Conservation (phyloP, 2,888 invertebrate species). For the Malthinus flaveolus region DNA sequence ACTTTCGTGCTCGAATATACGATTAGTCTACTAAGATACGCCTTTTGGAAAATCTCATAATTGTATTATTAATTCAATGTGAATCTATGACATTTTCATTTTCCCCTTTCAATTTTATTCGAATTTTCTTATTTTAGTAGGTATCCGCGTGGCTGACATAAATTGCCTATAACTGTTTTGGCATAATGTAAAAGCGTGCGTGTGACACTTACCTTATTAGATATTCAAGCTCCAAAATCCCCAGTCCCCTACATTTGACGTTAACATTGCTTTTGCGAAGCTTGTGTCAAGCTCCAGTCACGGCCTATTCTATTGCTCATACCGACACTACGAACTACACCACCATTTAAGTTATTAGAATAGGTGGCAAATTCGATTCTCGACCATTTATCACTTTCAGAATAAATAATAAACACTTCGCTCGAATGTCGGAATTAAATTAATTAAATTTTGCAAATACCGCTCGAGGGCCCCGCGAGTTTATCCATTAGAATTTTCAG, state of each 20-base stretch:
- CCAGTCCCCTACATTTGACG: slow-evolving; percentile 31
- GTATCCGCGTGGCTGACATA: slow-evolving; percentile 34
- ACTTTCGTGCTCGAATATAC: no score
- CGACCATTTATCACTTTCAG: slow-evolving; percentile 5
- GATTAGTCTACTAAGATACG: no score
- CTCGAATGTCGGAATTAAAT: no score
- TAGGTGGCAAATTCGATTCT: slow-evolving; percentile 14
- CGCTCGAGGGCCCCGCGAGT: no score
- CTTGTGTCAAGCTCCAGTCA: slow-evolving; percentile 33
- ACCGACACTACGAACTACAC: slow-evolving; percentile 35
- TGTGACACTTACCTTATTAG: slow-evolving; percentile 38
- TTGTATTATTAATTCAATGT: neutral
- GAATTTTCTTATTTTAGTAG: slow-evolving; percentile 12
- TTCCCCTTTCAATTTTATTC: neutral
- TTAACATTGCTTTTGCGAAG: slow-evolving; percentile 34
- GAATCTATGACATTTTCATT: neutral
- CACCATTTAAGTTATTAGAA: slow-evolving; percentile 18
- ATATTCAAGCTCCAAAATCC: slow-evolving; percentile 38
- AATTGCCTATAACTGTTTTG: slow-evolving; percentile 37
- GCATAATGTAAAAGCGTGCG: slow-evolving; percentile 38
- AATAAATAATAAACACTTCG: no score
- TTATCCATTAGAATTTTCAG: no score
- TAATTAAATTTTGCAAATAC: no score
- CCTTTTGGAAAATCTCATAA: neutral
- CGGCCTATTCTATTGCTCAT: slow-evolving; percentile 31